Evolutionary conservation across 2,888 invertebrate genomes (phyloP), one percentile per base, ranked within the genome.

Genomic region (Exephanes ischioxanthus): DNA sequence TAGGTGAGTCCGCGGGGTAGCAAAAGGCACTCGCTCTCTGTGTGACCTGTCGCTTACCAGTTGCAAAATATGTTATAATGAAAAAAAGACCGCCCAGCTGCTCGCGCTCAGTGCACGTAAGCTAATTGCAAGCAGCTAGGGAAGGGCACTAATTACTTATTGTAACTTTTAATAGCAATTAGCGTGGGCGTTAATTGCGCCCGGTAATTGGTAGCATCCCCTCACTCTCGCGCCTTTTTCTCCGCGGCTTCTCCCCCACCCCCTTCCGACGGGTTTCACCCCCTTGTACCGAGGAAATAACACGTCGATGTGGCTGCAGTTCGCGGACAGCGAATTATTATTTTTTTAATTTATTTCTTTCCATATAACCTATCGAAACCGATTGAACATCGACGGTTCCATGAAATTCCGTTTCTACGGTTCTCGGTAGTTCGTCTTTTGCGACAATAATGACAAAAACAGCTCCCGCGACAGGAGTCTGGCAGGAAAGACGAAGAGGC

Each of bases 71-170:
- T 83, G 89, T 87, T 88, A 89, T 89, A 90, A 90, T 88, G 89
- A 82, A 89, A 89, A 68, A 68, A 80, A 80, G 77, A 68, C 41
- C 61, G 67, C 88, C 88, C 89, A 88, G 89, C 87, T 89, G 90
- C 85, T 76, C 68, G 71, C 70, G 26, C 67, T 86, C 85, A 87
- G 71, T 53, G 26, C 67, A 86, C 86, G 87, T 89, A 89, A 91
- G 91, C 91, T 92, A 92, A 92, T 92, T 91, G 90, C 91, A 88
- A 90, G 90, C 88, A 88, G 88, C 88, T 89, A 88, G 87, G 80
- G 88, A 88, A 89, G 88, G 87, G 86, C 88, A 89, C 91, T 92
- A 92, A 92, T 92, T 92, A 92, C 92, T 91, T 92, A 91, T 92
- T 92, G 90, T 90, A 92, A 91, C 91, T 91, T 92, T 91, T 90